Evolutionary conservation across 2,113 vertebrate species (phyloP).

Genomic region (Piprites chloris): DNA sequence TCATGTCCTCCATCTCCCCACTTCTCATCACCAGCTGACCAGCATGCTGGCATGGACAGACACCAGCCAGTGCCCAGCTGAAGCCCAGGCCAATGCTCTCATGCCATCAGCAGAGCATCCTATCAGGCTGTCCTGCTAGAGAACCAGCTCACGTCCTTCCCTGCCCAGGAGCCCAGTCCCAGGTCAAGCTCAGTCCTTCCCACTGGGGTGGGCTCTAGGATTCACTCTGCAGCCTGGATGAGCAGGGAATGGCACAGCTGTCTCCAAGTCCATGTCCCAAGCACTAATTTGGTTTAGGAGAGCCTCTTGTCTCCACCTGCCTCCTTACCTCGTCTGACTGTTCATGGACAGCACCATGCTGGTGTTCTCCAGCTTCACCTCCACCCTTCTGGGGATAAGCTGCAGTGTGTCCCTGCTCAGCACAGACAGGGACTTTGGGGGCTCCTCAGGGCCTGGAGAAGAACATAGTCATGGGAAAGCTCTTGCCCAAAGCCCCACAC

Average conservation of each 20-base stretch:
- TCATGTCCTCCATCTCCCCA: not conserved
- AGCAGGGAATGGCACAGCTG: not conserved
- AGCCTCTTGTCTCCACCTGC: not conserved
- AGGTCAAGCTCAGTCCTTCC: not conserved
- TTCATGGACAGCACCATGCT: constrained; percentile 92
- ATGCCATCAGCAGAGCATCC: not conserved
- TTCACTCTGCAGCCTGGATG: fast-evolving
- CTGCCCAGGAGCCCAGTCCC: not conserved
- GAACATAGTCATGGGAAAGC: not conserved
- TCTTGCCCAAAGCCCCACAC: not conserved
- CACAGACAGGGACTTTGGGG: not conserved
- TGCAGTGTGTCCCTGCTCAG: constrained; percentile 77
- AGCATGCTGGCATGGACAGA: not conserved
- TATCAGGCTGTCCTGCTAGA: not conserved
- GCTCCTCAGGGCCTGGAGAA: not conserved
- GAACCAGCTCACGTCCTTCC: not conserved
- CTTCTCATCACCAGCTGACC: not conserved
- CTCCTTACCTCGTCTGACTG: constrained; percentile 89
- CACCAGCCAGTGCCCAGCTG: not conserved
- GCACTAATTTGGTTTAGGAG: fast-evolving
- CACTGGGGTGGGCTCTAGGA: not conserved
- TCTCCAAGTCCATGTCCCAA: not conserved
- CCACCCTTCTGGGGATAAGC: constrained; percentile 81
- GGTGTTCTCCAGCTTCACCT: constrained; percentile 89
- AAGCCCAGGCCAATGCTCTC: not conserved